Conservation (phyloP, 2,113 vertebrate genomes). For the Oxygymnocypris stewartii region DNA sequence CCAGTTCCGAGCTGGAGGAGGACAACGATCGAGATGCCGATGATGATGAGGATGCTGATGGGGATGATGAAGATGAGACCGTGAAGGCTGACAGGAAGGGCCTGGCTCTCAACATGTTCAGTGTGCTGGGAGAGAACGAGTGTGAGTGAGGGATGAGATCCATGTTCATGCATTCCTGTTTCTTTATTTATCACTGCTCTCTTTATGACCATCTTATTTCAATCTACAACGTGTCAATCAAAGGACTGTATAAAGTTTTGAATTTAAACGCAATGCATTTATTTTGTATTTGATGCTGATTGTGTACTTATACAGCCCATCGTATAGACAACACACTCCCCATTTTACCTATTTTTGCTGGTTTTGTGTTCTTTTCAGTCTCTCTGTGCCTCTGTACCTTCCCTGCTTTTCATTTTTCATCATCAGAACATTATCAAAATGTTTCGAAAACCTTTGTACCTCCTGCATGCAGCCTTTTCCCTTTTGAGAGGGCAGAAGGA, state of each 20-base stretch:
- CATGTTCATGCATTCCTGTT: neutral
- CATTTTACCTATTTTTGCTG: conserved; percentile 49
- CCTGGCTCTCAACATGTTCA: conserved; percentile 78
- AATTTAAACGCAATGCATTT: neutral
- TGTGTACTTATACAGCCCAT: neutral
- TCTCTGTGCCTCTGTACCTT: conserved; percentile 11
- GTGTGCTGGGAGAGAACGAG: conserved; percentile 82
- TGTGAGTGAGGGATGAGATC: conserved; percentile 70
- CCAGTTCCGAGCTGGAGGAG: conserved; percentile 85
- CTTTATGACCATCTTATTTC: conserved; percentile 44
- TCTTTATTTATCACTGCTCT: conserved; percentile 46
- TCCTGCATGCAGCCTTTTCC: conserved; percentile 51
- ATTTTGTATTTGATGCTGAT: neutral
- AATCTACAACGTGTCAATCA: conserved; percentile 28
- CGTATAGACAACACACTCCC: neutral
- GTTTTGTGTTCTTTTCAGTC: conserved; percentile 23
- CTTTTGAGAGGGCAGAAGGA: neutral
- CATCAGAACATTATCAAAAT: conserved; percentile 10
- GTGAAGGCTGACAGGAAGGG: conserved; percentile 51
- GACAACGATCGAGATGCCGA: conserved; percentile 85
- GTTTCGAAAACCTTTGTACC: conserved; percentile 18
- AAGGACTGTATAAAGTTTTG: neutral
- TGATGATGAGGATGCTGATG: conserved; percentile 81
- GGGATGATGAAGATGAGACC: conserved; percentile 78
- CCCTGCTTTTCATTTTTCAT: conserved; percentile 43